Conservation (phyloP, 2,888 invertebrate genomes). For the Aleiodes alternator region DNA sequence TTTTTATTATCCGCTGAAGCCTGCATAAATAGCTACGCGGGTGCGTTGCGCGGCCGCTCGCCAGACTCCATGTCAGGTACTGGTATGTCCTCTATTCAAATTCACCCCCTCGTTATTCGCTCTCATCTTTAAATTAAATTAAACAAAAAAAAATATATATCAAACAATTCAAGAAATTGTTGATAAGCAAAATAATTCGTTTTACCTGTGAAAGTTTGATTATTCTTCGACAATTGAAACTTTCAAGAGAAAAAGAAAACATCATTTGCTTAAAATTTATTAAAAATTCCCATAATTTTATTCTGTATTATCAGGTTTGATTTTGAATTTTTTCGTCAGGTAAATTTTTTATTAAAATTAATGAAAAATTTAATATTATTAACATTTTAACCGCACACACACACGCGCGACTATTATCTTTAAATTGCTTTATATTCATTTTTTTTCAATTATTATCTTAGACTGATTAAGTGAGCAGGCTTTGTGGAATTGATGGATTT, state of each 20-base stretch:
- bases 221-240: neutral
- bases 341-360: neutral
- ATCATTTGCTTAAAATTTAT: neutral
- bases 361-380: slow-evolving; percentile 20
- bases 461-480: no score
- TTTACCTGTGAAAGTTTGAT: slow-evolving; percentile 1
- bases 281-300: slow-evolving; percentile 1
- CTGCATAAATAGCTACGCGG: slow-evolving; percentile 87
- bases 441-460: neutral
- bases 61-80: slow-evolving; percentile 92
- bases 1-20: slow-evolving; percentile 74
- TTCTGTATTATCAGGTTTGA: neutral
- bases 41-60: slow-evolving; percentile 91
- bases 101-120: slow-evolving; percentile 52
- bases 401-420: slow-evolving; percentile 24
- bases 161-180: neutral
- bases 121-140: slow-evolving; percentile 49
- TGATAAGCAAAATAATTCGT: slow-evolving; percentile 7
- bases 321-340: neutral
- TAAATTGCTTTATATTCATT: neutral
- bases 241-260: no score
- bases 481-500: no score
- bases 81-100: slow-evolving; percentile 77
- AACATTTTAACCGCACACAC: slow-evolving; percentile 41
- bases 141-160: slow-evolving; percentile 3